Evolutionary conservation across 2,113 vertebrate species (phyloP), one percentile per base, ranked within the genome.

Genomic region (Xenus cinereus): DNA sequence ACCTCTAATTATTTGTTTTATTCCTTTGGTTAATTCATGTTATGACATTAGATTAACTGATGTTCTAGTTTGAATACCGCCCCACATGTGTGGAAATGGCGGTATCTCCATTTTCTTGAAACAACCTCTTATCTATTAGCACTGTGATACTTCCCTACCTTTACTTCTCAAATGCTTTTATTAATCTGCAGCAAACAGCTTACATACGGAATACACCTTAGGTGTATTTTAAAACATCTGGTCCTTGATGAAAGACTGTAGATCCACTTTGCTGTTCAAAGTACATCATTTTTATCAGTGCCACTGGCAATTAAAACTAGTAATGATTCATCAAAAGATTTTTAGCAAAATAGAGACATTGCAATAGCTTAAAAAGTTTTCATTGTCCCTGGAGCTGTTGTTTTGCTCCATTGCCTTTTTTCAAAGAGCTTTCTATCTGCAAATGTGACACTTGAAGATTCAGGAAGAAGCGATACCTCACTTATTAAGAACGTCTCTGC

Each of bases 331-430:
- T 92, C 62, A 24, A 26, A 56, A 21, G 15, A 4, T 56, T 80
- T 83, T 93, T 73, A 53, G 56, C 22, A 82, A 83, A 95, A 75
- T 67, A 64, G 67, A 80, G 28, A 18, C 35, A 46, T 30, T 48
- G 7, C 17, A 77, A 11, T 15, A 10, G 12, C 50, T 57, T 43
- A 51, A 59, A 4, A 77, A 57, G 33, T 35, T 69, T 83, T 90
- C 45, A 32, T 67, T 90, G 41, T 63, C 26, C 39, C 67, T 73
- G 56, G 35, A 84, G 62, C 45, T 84, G 41, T 39, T 93, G 11
- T 54, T 87, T 86, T 33, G 26, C 9, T 56, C 27, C 4, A 10
- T 45, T 86, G 63, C n/a, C 4, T 46, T 84, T 85, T 85, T 71
- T 33, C 14, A 39, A 87, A 79, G 43, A 48, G 54, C 33, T 20